A percentile compares a stretch with the other conserved stretches of the same genome.
phyloP scores from a whole-genome alignment of 2,113 vertebrate genomes.

The Struthidea cinerea region DNA sequence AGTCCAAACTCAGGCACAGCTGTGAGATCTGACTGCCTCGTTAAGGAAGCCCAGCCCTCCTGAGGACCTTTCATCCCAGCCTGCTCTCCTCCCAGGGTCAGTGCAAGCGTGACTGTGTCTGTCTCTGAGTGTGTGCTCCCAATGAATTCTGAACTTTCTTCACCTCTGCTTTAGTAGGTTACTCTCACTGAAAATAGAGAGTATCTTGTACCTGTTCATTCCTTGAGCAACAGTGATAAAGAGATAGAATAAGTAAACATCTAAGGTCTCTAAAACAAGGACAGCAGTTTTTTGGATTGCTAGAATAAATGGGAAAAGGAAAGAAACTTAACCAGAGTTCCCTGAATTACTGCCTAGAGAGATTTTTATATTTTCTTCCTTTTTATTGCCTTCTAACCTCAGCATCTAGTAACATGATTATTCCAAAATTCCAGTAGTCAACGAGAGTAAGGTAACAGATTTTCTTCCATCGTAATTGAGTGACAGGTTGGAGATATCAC shows the following conservation, averaged over 20 bases:
- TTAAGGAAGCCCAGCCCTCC: not conserved
- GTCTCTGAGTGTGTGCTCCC: not conserved
- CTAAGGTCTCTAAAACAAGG: not conserved
- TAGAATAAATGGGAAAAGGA: not conserved
- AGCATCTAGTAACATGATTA: not conserved
- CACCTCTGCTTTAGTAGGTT: not conserved
- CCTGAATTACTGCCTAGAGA: not conserved
- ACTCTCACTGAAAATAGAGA: not conserved
- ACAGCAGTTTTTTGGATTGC: rapidly evolving
- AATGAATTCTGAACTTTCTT: not conserved
- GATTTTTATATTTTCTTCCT: not conserved
- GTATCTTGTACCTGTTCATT: not conserved
- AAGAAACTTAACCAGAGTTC: not conserved
- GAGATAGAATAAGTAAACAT: not conserved
- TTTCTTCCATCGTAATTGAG: not conserved
- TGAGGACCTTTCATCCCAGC: not conserved
- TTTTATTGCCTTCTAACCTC: not conserved
- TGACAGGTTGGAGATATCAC: not conserved
- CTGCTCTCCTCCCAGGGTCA: not conserved
- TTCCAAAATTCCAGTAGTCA: not conserved
- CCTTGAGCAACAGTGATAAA: not conserved
- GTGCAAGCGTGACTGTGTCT: rapidly evolving
- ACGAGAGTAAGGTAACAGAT: not conserved
- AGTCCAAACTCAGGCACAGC: not conserved
- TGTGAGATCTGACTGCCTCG: not conserved